phyloP scores from a whole-genome alignment of 1,140 invertebrate genomes.

The Nixonia krombeini region DNA sequence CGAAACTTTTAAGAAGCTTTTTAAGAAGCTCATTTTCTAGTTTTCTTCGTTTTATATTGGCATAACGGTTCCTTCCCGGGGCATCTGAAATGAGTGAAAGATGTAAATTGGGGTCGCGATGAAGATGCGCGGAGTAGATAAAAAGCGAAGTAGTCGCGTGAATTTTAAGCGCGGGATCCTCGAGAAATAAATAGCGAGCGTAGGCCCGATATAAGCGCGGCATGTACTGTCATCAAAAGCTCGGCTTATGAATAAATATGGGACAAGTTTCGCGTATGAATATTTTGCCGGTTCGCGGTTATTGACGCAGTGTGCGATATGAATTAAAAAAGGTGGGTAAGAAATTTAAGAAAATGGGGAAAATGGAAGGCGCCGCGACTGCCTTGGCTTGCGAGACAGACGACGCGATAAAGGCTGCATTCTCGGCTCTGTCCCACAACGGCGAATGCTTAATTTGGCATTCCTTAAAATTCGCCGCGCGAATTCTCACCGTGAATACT shows the following conservation, averaged over 20 bases:
- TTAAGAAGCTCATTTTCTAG: slow-evolving; percentile 10
- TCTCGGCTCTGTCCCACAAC: slow-evolving; percentile 32
- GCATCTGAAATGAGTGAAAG: slow-evolving; percentile 47
- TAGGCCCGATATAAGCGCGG: slow-evolving; percentile 49
- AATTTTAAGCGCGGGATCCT: slow-evolving; percentile 49
- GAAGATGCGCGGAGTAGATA: slow-evolving; percentile 52
- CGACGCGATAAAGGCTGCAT: slow-evolving; percentile 41
- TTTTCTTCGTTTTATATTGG: slow-evolving; percentile 6
- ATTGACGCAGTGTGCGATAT: slow-evolving; percentile 21
- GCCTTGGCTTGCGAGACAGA: slow-evolving; percentile 1
- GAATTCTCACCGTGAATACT: slow-evolving; percentile 37
- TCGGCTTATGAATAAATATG: slow-evolving; percentile 59
- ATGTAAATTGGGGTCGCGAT: slow-evolving; percentile 52
- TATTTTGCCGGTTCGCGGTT: slow-evolving; percentile 47
- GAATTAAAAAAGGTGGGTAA: slow-evolving; percentile 26
- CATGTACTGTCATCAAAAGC: slow-evolving; percentile 57
- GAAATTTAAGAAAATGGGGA: neutral
- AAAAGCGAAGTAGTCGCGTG: slow-evolving; percentile 53
- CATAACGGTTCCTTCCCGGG: slow-evolving; percentile 28
- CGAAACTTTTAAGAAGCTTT: neutral
- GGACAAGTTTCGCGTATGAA: slow-evolving; percentile 58
- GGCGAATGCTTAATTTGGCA: slow-evolving; percentile 51
- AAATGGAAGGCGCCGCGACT: slow-evolving; percentile 20
- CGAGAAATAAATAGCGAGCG: slow-evolving; percentile 52
- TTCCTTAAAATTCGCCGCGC: slow-evolving; percentile 46